Base-by-base conservation (phyloP, 2,113 vertebrate genomes). In the Antigone vipio region DNA sequence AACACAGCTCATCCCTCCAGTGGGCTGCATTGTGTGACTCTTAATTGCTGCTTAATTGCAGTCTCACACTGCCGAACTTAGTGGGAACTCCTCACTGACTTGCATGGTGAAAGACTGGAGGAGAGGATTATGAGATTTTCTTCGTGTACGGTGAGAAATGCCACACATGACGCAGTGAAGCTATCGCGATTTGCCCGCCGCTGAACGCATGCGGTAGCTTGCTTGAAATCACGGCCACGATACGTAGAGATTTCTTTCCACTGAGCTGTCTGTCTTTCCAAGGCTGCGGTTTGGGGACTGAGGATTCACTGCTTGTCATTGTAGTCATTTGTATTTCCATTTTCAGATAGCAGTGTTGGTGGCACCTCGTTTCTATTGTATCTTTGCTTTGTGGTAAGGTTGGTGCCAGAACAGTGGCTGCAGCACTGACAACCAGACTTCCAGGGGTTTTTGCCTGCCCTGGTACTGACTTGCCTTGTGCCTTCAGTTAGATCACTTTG, bases 21-120 rank as follows among this genome's bases (percentile, higher is more conserved):
- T 69, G 91, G 75, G 35, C 69, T 78, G 86, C 77, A 66, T 55
- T 88, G 77, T 81, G 49, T 9, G 29, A 12, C 73, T 75, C 80
- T 52, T 94, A 95, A 91, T 94, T 49, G 1, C 80, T 89, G 66
- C 55, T 94, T 96, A 85, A 92, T 88, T 97, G 94, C 74, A 63
- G 84, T 40, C 81, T 91, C 91, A 89, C 62, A 50, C 59, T 3
- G 3, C 71, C 91, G 91, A 55, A 55, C 53, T 72, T 85, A 27
- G 87, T 59, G 74, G 86, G 45, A 81, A n/a, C 62, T 66, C 59
- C 67, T 91, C 67, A 24, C 26, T 4, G 15, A 21, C 73, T 87
- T n/a, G 8, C 40, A 30, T 9, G 29, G 64, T 23, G 71, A 64
- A 89, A 85, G 76, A 15, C 87, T 85, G 53, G 50, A 53, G 84